Evolutionary conservation across 2,113 vertebrate genomes (phyloP), one percentile per base, ranked within the genome.

Genomic region (Coryphaenoides rupestris): DNA sequence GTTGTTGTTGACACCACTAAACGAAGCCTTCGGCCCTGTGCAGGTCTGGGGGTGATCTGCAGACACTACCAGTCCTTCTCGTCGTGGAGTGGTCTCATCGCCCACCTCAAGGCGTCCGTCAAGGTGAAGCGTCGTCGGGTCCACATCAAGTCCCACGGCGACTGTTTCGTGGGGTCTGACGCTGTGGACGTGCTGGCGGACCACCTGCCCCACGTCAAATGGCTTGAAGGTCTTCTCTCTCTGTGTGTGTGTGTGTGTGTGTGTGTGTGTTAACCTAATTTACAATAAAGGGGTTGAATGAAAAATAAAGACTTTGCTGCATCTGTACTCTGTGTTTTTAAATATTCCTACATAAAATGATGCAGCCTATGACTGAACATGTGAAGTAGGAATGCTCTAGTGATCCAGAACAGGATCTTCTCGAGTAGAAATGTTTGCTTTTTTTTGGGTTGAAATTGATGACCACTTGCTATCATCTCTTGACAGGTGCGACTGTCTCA

Each of bases 141-240:
- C 60, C 90, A 92, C 71, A 68, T 99, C 9, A 95, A 90, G 78
- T 88, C 88, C 3, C 90, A 97, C 66, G 83, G 90, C 1, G 91
- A 94, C 86, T 98, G 95, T 47, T 99, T 98, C 58, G 87, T 95
- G 1, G 97, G 97, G 1, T 95, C 94, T 0, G 93, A 96, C 12
- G 96, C 95, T 0, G 95, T 95, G n/a, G 94, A 96, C 7, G 92
- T 95, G 15, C 70, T 98, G 63, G 89, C 89, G 45, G 84, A 89
- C 40, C 86, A 97, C 26, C 83, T 98, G 0, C 76, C 89, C 12
- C 89, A 91, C 63, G 89, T 88, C 64, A 93, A 90, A 74, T 60
- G 55, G 23, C 55, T 79, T 9, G 49, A 79, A 24, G 78, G 78
- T n/a, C n/a, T n/a, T n/a, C n/a, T n/a, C n/a, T n/a, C n/a, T n/a